Percentiles rank a stretch among this genome's conserved stretches.
These are phyloP conservation scores for Yoshiicerus persimilis DNA, from an alignment of 1,140 invertebrate species.

Conservation along the genomic window DNA sequence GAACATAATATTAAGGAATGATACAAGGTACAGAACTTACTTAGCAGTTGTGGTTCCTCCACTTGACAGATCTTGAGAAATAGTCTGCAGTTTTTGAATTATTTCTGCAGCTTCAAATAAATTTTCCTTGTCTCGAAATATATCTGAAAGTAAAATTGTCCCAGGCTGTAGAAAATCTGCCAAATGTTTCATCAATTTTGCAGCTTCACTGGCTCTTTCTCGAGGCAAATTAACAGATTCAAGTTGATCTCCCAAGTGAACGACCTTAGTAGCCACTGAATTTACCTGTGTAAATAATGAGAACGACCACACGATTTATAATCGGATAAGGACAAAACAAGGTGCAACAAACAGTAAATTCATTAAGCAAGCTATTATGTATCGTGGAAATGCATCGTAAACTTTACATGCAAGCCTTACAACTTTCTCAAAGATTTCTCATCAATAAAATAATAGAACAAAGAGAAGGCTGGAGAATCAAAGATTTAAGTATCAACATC, in stretches of 20 bases:
- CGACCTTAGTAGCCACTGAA: constrained; percentile 92
- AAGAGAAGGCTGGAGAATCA: too few species aligned
- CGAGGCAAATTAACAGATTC: constrained; percentile 95
- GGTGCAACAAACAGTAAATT: too few species aligned
- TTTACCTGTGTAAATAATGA: constrained; percentile 68
- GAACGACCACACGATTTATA: constrained; percentile 26
- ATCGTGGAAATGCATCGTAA: too few species aligned
- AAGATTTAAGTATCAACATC: too few species aligned
- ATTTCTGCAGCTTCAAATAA: constrained; percentile 96
- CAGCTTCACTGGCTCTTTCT: constrained; percentile 89
- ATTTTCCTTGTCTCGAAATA: constrained; percentile 83
- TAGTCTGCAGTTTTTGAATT: constrained; percentile 94
- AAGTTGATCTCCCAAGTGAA: constrained; percentile 95
- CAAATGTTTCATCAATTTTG: constrained; percentile 90
- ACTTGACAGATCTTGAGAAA: constrained; percentile 88
- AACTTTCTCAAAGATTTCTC: too few species aligned
- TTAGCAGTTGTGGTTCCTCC: constrained; percentile 59
- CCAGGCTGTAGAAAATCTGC: constrained; percentile 88
- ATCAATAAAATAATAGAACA: too few species aligned
- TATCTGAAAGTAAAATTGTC: constrained; percentile 72
- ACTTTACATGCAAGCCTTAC: too few species aligned
- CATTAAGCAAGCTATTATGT: too few species aligned
- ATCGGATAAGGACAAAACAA: too few species aligned
- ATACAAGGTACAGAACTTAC: constrained; percentile 52
- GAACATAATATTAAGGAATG: background rate